Evolutionary conservation across 2,797 vertebrate species (phyloP), one percentile per base, ranked within the genome.

Genomic region (Kryptolebias ocellatus): DNA sequence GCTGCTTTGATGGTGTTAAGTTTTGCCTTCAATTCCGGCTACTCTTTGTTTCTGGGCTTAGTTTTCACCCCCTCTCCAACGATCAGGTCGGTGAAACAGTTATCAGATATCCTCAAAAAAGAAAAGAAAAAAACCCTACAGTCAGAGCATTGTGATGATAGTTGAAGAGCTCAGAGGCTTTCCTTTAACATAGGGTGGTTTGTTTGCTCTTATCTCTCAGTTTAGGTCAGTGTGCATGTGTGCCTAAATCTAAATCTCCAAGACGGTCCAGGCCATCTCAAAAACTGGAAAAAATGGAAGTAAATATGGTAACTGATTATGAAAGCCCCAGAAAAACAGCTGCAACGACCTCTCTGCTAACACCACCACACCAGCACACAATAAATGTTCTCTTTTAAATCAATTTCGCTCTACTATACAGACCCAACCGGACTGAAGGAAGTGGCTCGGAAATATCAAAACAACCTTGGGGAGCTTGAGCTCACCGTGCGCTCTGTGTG

Each of bases 361-460:
- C 39, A 42, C 28, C 29, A 51, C 34, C 47, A 50, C 44, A 42
- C 61, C 67, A 39, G 76, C 60, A 74, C 27, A 64, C 46, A 68
- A 42, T 52, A 66, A 64, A 79, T 65, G 56, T 65, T 28, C 42
- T 54, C 69, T 71, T 64, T 58, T 60, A 55, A 84, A 86, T 81
- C 67, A 72, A 81, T 78, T 78, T 34, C 70, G 42, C 50, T 60
- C n/a, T 60, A 53, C 66, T 54, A 53, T 56, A 82, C 15, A 59
- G 51, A 74, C 24, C 50, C 68, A 72, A 60, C 54, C 4, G 37
- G 31, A 78, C 42, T 72, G 59, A 66, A 63, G 74, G 45, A 85
- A 88, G 83, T 68, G 71, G 64, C 68, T 84, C 4, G 1, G 76
- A 90, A 89, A 87, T 79, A 87, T 85, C 79, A 82, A 73, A 85